A percentile compares a stretch with the other conserved stretches of the same genome.
Evolutionary conservation across 2,113 vertebrate species (phyloP).

Genomic region (Ariopsis seemanni): DNA sequence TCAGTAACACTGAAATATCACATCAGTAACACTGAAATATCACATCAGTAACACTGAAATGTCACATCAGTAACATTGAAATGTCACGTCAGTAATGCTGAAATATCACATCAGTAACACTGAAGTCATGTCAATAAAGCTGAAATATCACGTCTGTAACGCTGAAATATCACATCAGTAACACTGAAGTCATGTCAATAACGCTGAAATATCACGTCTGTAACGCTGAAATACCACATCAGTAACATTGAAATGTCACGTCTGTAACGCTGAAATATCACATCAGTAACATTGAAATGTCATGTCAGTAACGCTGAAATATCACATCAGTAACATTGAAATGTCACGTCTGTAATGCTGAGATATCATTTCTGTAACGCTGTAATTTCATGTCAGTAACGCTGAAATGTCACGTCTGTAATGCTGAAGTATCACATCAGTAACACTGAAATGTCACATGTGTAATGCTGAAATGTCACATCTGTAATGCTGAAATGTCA

Average conservation of each 20-base stretch:
- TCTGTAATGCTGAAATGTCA: neutral
- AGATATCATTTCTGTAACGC: neutral
- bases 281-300: neutral
- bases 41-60: neutral
- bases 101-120: neutral
- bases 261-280: neutral
- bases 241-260: no score
- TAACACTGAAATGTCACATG: neutral
- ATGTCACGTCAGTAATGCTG: neutral
- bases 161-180: neutral
- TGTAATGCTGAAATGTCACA: neutral
- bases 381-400: neutral
- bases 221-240: neutral
- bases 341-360: neutral
- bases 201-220: no score
- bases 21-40: neutral
- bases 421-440: neutral
- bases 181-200: neutral
- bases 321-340: neutral
- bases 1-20: neutral
- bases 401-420: neutral
- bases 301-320: neutral
- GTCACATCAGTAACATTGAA: neutral
- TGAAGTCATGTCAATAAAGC: neutral
- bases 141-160: no score